Evolutionary conservation across 2,888 invertebrate genomes (phyloP).

Genomic region (Diloba caeruleocephala): DNA sequence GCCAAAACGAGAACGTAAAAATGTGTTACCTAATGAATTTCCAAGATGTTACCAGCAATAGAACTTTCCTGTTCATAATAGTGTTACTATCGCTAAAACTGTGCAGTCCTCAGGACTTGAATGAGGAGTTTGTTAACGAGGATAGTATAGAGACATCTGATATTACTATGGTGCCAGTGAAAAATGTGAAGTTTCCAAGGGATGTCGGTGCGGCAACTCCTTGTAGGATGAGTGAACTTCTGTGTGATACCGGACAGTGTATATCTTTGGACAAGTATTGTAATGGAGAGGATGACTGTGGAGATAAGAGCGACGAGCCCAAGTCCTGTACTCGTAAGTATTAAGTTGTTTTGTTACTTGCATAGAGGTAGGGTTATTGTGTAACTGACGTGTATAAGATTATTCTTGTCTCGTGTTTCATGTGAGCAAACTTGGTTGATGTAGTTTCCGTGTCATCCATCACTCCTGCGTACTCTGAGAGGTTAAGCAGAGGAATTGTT

Average conservation of each 20-base stretch:
- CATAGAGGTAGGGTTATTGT: neutral
- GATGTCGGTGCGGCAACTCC: conserved; percentile 65
- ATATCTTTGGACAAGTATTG: conserved; percentile 93
- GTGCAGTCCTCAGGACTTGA: conserved; percentile 83
- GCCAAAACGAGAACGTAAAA: conserved; percentile 58
- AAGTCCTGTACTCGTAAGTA: conserved; percentile 93
- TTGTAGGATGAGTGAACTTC: conserved; percentile 90
- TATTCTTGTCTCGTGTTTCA: neutral
- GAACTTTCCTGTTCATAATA: conserved; percentile 82
- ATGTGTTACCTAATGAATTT: conserved; percentile 79
- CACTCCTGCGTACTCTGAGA: too few relatives aligned
- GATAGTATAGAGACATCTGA: conserved; percentile 75
- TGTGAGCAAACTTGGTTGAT: conserved; percentile 1
- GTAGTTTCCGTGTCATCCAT: neutral
- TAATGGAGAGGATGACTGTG: conserved; percentile 93
- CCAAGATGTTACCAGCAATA: conserved; percentile 74
- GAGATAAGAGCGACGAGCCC: conserved; percentile 93
- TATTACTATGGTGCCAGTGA: conserved; percentile 70
- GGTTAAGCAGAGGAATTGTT: too few relatives aligned
- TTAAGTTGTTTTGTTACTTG: conserved; percentile 58
- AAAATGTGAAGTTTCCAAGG: conserved; percentile 72
- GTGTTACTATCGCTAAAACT: conserved; percentile 81
- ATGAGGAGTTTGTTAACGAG: conserved; percentile 81
- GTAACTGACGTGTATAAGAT: conserved; percentile 5
- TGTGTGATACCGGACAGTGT: conserved; percentile 91